phyloP scores from a whole-genome alignment of 2,888 invertebrate genomes.

The Synanthedon myopaeformis region DNA sequence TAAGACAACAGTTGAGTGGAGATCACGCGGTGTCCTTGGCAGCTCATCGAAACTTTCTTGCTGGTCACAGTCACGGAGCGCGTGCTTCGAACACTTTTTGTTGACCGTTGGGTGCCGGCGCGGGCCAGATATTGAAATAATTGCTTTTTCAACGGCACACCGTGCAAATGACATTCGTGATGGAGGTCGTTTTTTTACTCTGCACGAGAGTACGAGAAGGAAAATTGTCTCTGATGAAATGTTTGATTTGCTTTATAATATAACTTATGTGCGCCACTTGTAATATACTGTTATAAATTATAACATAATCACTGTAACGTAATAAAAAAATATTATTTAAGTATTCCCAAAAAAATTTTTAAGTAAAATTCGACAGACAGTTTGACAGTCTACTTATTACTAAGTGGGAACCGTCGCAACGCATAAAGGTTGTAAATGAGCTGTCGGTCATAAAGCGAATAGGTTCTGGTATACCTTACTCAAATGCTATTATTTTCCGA shows the following conservation, averaged over 20 bases:
- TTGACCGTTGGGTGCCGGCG: constrained; percentile 37
- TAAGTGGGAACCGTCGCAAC: too few species aligned
- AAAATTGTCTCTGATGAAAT: constrained; percentile 61
- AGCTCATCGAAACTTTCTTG: constrained; percentile 53
- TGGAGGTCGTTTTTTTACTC: constrained; percentile 62
- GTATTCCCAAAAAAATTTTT: too few species aligned
- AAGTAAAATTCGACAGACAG: too few species aligned
- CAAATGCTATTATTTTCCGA: too few species aligned
- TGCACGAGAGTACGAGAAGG: constrained; percentile 38
- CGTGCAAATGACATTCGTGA: constrained; percentile 70
- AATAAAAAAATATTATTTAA: too few species aligned
- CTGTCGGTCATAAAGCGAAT: too few species aligned
- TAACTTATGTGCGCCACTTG: too few species aligned
- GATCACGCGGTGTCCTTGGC: constrained; percentile 33
- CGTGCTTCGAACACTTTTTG: constrained; percentile 60
- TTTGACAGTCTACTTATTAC: too few species aligned
- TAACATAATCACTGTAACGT: too few species aligned
- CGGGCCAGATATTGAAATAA: constrained; percentile 66
- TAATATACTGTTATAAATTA: too few species aligned
- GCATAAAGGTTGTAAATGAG: too few species aligned
- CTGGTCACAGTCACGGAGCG: constrained; percentile 46
- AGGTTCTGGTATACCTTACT: too few species aligned
- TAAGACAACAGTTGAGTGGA: constrained; percentile 5
- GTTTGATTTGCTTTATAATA: constrained; percentile 15
- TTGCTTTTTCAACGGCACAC: constrained; percentile 68